Evolutionary conservation across 2,888 invertebrate genomes (phyloP), one percentile per base, ranked within the genome.

Genomic region (Crocallis elinguaria): DNA sequence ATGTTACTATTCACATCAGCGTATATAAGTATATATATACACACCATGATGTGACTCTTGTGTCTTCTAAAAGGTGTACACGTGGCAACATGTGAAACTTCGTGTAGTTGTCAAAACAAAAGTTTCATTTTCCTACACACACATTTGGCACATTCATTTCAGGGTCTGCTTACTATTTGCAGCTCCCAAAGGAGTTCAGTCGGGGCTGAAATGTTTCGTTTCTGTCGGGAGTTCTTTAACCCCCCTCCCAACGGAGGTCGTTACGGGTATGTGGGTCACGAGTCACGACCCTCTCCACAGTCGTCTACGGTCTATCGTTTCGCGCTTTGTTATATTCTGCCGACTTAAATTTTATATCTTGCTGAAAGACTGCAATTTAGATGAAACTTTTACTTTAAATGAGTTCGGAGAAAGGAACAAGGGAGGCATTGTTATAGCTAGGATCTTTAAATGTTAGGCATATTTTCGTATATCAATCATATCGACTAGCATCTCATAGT

Each of bases 251-350:
- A 11, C 11, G 25, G 50, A 33, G 58, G 60, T 69, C 62, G 64
- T 70, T 67, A 57, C 50, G 49, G 38, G 58, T 62, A 77, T 69
- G 53, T 77, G 59, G 79, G 79, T 75, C 77, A 72, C 57, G 67
- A 69, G 79, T 75, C 77, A 71, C 57, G 67, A 69, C 37, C 64
- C 56, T 60, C 49, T 54, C 48, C 49, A 29, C 9, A n/a, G 25
- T n/a, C 7, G 9, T 29, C 19, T 19, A 41, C 59, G 36, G 39
- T 49, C 51, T 54, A 38, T 33, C 53, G 44, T 57, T 58, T 42
- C 32, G 8, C 37, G 45, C 33, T 67, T 55, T 62, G 49, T n/a
- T n/a, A n/a, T 57, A 25, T 57, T 53, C 25, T 21, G 30, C 19
- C 33, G 29, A 7, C 3, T 27, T 39, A 42, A 21, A 32, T 11